Percentiles rank a stretch among this genome's conserved stretches.
phyloP scores from a whole-genome alignment of 1,140 invertebrate genomes.

The Xylocopa sonorina region DNA sequence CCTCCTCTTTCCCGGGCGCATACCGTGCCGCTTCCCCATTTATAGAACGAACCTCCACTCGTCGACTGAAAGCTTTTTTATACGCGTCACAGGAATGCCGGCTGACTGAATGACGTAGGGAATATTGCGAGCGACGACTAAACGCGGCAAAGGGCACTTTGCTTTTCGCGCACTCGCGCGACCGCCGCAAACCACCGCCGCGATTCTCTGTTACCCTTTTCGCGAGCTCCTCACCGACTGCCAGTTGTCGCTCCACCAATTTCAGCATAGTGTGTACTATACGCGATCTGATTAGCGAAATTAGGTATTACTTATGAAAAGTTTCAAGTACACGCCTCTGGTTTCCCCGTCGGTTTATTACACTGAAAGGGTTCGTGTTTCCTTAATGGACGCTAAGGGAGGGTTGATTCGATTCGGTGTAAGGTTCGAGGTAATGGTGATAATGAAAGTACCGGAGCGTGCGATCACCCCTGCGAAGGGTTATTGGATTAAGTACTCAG shows the following conservation, averaged over 20 bases:
- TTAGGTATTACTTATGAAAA: too few species aligned
- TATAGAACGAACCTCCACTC: constrained; percentile 20
- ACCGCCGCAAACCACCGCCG: background rate
- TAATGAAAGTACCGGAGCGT: too few species aligned
- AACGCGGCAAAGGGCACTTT: background rate
- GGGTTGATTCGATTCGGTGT: background rate
- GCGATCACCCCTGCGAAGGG: too few species aligned
- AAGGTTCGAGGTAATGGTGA: background rate
- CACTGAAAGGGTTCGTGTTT: background rate
- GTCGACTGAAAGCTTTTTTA: constrained; percentile 14
- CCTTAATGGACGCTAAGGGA: background rate
- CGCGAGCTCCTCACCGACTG: background rate
- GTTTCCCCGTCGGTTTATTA: background rate
- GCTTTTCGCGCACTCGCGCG: background rate
- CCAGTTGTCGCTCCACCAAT: background rate
- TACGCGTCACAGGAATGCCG: constrained; percentile 8
- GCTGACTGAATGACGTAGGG: constrained; percentile 7
- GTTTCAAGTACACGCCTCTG: too few species aligned
- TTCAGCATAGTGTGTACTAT: too few species aligned
- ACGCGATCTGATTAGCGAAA: too few species aligned
- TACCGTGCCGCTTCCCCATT: constrained; percentile 21
- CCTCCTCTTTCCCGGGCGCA: constrained; percentile 18
- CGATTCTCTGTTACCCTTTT: background rate
- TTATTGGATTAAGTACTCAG: too few species aligned
- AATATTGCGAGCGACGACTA: constrained; percentile 21